Evolutionary conservation across 2,113 vertebrate species (phyloP), one percentile per base, ranked within the genome.

Genomic region (Panthera tigris): DNA sequence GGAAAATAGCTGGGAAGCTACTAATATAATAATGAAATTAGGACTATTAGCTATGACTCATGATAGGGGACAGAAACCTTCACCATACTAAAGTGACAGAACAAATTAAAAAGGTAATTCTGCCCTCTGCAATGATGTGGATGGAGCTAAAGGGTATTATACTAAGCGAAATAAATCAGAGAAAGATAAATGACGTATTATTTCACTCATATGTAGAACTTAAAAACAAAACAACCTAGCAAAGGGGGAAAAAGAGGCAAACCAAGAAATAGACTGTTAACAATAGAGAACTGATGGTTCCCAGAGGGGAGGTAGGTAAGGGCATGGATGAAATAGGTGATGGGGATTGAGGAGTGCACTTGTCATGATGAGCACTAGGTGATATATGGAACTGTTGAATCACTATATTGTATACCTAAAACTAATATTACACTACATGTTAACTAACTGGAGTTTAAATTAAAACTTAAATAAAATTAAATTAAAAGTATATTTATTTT

Each of bases 1-100:
- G 93, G 39, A 80, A 94, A 81, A 50, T 41, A 71, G 18, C 50
- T 39, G 41, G 48, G 31, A 61, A 36, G 33, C 65, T 88, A 69
- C 50, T 71, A 78, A 61, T 61, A 31, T 31, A 80, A 88, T 48
- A 94, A n/a, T 48, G 31, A 94, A 88, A 94, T 94, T 88, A 94
- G 12, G 63, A 61, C 73, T 57, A 80, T 18, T 94, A 66, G 31
- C 81, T 76, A 52, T 76, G 45, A 76, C 9, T 68, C 86, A 76
- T 76, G 3, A 57, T 39, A 61, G 50, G 81, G 31, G 31, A 33
- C 52, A 81, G 63, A 69, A 25, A 76, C 39, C 7, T 4, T 88
- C 50, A 71, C 18, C 31, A 78, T 9, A 33, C 5, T 4, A 71
- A 95, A 78, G 31, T 50, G 57, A 79, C 36, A 50, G 81, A 39